Evolutionary conservation across 2,888 invertebrate species (phyloP).

Genomic region (Loripinus fragilis): DNA sequence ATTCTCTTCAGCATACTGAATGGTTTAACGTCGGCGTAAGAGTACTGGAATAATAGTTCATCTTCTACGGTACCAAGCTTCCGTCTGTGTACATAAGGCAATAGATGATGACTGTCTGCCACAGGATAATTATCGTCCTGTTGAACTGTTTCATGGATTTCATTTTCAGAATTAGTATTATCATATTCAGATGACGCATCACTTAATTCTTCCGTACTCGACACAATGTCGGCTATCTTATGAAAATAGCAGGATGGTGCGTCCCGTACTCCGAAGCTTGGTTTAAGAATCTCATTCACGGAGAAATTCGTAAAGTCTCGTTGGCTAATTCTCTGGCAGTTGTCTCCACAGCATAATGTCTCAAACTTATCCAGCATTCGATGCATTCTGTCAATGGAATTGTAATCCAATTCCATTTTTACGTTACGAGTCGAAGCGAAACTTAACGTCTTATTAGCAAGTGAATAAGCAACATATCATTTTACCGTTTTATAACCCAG

Average conservation of each 20-base stretch:
- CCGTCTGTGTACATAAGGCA: not conserved
- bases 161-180: not conserved
- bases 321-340: not conserved
- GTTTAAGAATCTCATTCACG: conserved; percentile 77
- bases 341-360: not conserved
- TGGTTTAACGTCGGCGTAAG: conserved; percentile 1
- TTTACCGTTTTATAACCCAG: not conserved
- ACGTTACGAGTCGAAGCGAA: not conserved
- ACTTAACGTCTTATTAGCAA: too few species aligned
- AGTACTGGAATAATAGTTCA: not conserved
- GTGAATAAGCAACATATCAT: not conserved
- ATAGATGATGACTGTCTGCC: not conserved
- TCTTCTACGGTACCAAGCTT: conserved; percentile 1
- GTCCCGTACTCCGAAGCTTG: conserved; percentile 64
- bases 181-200: not conserved
- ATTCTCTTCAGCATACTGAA: conserved; percentile 4
- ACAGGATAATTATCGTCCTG: too few species aligned
- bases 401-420: not conserved
- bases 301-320: conserved; percentile 71
- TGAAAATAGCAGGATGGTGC: not conserved
- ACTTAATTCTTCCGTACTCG: conserved; percentile 2
- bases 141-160: not conserved
- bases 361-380: conserved; percentile 9
- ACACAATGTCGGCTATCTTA: not conserved
- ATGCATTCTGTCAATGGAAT: not conserved